These are phyloP conservation scores for Plemyria rubiginata DNA, from an alignment of 2,888 invertebrate species.

Conservation along the genomic window DNA sequence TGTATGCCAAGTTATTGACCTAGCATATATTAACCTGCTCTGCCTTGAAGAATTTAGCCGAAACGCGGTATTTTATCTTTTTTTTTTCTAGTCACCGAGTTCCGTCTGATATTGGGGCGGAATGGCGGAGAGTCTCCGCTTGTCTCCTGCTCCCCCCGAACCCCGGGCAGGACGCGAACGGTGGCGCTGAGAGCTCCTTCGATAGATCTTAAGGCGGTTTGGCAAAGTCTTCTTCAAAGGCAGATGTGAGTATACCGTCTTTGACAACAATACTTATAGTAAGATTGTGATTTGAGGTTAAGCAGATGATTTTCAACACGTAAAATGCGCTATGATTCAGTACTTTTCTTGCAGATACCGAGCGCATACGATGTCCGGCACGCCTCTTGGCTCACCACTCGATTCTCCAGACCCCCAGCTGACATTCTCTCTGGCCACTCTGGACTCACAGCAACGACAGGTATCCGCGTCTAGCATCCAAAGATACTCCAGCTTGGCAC, in stretches of 20 bases:
- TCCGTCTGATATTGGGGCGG: slow-evolving; percentile 90
- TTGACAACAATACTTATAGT: neutral
- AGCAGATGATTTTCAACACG: neutral
- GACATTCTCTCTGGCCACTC: slow-evolving; percentile 87
- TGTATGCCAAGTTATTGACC: no score
- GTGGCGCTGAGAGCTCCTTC: slow-evolving; percentile 92
- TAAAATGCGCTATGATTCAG: neutral
- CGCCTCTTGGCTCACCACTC: slow-evolving; percentile 92
- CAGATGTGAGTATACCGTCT: slow-evolving; percentile 89
- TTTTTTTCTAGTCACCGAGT: slow-evolving; percentile 89
- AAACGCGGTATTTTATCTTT: neutral
- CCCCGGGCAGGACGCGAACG: slow-evolving; percentile 88
- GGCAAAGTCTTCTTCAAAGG: slow-evolving; percentile 94
- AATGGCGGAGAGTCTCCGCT: slow-evolving; percentile 89
- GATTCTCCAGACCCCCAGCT: slow-evolving; percentile 91
- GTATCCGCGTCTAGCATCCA: slow-evolving; percentile 85
- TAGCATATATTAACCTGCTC: no score
- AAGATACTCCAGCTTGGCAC: slow-evolving; percentile 76
- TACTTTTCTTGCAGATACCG: slow-evolving; percentile 87
- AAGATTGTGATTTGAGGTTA: neutral
- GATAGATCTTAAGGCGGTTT: slow-evolving; percentile 93
- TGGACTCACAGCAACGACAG: slow-evolving; percentile 86
- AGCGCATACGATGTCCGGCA: slow-evolving; percentile 92
- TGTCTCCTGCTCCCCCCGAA: slow-evolving; percentile 90
- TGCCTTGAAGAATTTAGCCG: neutral